Evolutionary conservation across 1,140 invertebrate species (phyloP), one percentile per base, ranked within the genome.

Genomic region (Ceratina japonica): DNA sequence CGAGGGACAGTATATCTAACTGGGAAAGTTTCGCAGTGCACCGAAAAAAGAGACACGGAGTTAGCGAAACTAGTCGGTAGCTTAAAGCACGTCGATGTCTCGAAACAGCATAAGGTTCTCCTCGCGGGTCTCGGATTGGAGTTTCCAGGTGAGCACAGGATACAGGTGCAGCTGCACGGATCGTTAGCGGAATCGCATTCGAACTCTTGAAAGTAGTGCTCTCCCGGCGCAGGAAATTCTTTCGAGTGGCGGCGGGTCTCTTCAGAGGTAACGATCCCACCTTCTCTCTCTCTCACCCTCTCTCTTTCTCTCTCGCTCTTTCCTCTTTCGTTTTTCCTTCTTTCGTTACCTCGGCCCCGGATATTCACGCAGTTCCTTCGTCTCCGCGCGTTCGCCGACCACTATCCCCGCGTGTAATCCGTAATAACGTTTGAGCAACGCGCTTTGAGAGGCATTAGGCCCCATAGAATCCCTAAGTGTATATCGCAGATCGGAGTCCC

Each of bases 151-250:
- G 58, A 63, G 13, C 49, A n/a, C 15, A 27, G 58, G 64, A 74
- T 64, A 62, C 27, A 71, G 37, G 66, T 20, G 65, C 44, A 74
- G 84, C 51, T 31, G 69, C 65, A 81, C 54, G 27, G 68, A 3
- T 73, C 63, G 59, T 82, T 82, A 70, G 58, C 56, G 22, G 66
- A 82, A 83, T 82, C 58, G 58, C 49, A 77, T 82, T 78, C 75
- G 52, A 73, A 78, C 51, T 78, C 75, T 78, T 54, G 56, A 69
- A 68, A 72, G 52, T 79, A 70, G 52, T 44, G 52, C 54, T 31
- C 20, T 22, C 24, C 1, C 15, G 27, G 37, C 49, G 22, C 70
- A n/a, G 22, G 24, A 63, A 77, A 83, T 52, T 65, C 51, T 79
- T 79, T 64, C 13, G 51, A 56, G 49, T 58, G 62, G 3, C 37